Conservation (phyloP, 2,797 vertebrate species). For the Sebastes jordani region DNA sequence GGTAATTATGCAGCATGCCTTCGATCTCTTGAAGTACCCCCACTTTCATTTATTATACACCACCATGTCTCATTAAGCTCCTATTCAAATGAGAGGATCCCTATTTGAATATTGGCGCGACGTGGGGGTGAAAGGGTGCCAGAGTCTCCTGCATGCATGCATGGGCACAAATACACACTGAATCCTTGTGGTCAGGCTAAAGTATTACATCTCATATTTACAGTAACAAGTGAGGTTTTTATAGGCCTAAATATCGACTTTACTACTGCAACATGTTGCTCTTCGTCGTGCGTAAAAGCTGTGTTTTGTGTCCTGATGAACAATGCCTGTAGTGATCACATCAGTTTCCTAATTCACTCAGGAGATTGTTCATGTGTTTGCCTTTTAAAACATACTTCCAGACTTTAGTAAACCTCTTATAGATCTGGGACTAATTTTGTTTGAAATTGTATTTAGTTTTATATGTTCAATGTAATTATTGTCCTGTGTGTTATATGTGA, state of each 20-base stretch:
- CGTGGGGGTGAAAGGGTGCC: constrained; percentile 56
- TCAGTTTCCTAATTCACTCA: neutral
- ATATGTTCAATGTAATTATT: neutral
- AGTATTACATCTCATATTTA: constrained; percentile 15
- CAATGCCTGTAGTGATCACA: neutral
- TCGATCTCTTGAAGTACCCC: constrained; percentile 16
- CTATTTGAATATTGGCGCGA: constrained; percentile 77
- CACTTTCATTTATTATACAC: constrained; percentile 57
- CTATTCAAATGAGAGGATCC: constrained; percentile 57
- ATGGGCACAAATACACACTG: constrained; percentile 1
- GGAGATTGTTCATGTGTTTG: neutral
- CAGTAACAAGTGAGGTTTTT: constrained; percentile 1
- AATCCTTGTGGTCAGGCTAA: constrained; percentile 5
- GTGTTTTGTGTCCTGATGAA: neutral
- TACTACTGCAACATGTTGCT: fast-evolving
- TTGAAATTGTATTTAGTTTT: neutral
- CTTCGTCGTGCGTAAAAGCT: constrained; percentile 23
- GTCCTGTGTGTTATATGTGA: neutral
- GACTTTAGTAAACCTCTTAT: neutral
- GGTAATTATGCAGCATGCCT: constrained; percentile 29
- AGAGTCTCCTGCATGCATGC: constrained; percentile 4
- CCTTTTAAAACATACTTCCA: neutral
- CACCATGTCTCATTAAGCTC: constrained; percentile 66
- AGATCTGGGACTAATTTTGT: neutral
- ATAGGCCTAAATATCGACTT: neutral